Evolutionary conservation across 2,888 invertebrate genomes (phyloP).

Genomic region (Clistopyga incitator): DNA sequence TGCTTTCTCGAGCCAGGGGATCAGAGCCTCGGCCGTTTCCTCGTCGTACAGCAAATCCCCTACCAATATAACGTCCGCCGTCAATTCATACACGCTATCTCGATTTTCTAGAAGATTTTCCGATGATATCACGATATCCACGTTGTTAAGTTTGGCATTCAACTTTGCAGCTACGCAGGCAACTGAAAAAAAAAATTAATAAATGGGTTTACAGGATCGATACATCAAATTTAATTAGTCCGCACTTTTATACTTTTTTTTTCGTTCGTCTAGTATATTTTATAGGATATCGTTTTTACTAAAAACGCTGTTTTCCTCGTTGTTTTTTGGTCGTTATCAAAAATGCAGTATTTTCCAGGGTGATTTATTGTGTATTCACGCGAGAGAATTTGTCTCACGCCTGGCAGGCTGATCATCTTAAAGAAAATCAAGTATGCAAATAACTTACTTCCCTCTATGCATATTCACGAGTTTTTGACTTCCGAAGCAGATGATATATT

Average conservation of each 20-base stretch:
- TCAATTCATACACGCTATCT: constrained; percentile 63
- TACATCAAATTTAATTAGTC: too few relatives aligned
- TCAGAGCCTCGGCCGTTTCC: constrained; percentile 85
- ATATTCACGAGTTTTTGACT: neutral
- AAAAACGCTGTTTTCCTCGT: too few relatives aligned
- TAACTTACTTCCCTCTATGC: constrained; percentile 8
- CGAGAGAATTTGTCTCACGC: constrained; percentile 6
- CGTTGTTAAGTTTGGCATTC: constrained; percentile 86
- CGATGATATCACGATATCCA: constrained; percentile 81
- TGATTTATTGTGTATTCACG: neutral
- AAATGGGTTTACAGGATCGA: neutral
- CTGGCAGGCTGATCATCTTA: constrained; percentile 3
- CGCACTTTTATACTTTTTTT: too few relatives aligned
- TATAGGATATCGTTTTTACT: neutral
- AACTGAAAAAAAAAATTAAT: constrained; percentile 84
- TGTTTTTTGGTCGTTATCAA: too few relatives aligned
- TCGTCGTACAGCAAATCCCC: constrained; percentile 90
- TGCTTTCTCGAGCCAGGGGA: constrained; percentile 85
- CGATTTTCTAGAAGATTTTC: constrained; percentile 84
- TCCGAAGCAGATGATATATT: neutral
- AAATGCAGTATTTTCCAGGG: too few relatives aligned
- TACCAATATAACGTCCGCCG: constrained; percentile 87
- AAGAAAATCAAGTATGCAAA: neutral
- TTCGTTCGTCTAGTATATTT: neutral
- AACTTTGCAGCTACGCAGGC: constrained; percentile 85